Percentiles rank a stretch among this genome's conserved stretches.
Evolutionary conservation across 2,797 vertebrate genomes (phyloP).

Genomic region (Epinephelus awoara): DNA sequence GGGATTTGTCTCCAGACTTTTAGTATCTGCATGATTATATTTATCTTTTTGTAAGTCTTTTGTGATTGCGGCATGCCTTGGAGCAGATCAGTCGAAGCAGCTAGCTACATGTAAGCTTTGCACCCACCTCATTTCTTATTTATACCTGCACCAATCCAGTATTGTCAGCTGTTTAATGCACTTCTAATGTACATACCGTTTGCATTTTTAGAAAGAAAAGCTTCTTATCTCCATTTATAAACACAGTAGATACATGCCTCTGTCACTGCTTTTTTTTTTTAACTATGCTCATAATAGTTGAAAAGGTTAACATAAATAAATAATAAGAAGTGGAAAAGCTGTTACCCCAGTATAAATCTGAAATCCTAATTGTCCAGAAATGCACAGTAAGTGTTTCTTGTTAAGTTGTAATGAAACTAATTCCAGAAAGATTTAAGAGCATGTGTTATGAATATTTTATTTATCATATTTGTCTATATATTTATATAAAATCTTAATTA

Average conservation of each 20-base stretch:
- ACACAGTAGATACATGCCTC: neutral
- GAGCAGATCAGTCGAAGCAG: neutral
- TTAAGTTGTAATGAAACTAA: neutral
- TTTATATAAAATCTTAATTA: neutral
- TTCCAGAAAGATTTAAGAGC: constrained; percentile 1
- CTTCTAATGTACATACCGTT: neutral
- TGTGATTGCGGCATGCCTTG: constrained; percentile 3
- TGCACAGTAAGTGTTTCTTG: neutral
- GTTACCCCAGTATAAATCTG: neutral
- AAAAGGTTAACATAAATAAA: neutral
- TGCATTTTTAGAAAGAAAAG: neutral
- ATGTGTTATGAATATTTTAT: neutral
- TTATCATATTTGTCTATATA: neutral
- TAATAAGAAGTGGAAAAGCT: neutral
- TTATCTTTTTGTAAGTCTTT: constrained; percentile 3
- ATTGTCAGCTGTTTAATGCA: neutral
- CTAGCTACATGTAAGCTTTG: neutral
- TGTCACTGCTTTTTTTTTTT: neutral
- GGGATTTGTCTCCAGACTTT: constrained; percentile 16
- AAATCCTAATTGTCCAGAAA: neutral
- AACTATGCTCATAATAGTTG: neutral
- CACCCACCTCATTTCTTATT: neutral
- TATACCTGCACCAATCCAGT: neutral
- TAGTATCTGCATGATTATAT: neutral
- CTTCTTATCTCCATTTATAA: neutral